Evolutionary conservation across 2,888 invertebrate genomes (phyloP).

Genomic region (Nowickia ferox): DNA sequence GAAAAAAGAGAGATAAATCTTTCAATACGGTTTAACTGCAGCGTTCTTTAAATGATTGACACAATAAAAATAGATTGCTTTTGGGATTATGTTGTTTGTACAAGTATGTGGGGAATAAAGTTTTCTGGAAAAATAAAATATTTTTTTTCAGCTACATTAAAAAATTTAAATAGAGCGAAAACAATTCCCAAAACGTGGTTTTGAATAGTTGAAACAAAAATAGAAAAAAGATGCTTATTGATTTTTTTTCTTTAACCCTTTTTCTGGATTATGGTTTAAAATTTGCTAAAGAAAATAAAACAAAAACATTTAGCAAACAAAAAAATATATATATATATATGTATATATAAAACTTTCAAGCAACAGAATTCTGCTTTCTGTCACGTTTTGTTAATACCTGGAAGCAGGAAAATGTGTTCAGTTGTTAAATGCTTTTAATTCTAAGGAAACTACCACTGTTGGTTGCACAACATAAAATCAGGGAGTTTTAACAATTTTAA

Average conservation of each 20-base stretch:
- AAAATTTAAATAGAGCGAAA: no score
- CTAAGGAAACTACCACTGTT: background rate
- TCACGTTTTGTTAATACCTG: constrained; percentile 39
- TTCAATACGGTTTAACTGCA: background rate
- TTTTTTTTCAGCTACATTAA: background rate
- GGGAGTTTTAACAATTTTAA: background rate
- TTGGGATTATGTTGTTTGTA: background rate
- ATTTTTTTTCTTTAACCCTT: no score
- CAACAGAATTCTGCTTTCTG: background rate
- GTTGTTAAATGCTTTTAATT: constrained; percentile 11
- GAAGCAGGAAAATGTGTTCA: background rate
- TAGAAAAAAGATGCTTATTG: no score
- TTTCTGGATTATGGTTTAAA: background rate
- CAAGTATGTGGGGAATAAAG: background rate
- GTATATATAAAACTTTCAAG: background rate
- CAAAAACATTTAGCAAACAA: background rate
- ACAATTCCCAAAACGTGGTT: background rate
- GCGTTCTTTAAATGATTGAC: constrained; percentile 16
- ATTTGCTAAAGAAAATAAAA: background rate
- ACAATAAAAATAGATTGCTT: constrained; percentile 17
- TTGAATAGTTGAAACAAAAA: background rate
- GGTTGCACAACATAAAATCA: background rate
- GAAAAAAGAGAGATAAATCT: constrained; percentile 4
- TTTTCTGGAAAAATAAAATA: background rate
- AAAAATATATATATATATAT: no score